Evolutionary conservation across 2,113 vertebrate genomes (phyloP).

Genomic region (Budorcas taxicolor): DNA sequence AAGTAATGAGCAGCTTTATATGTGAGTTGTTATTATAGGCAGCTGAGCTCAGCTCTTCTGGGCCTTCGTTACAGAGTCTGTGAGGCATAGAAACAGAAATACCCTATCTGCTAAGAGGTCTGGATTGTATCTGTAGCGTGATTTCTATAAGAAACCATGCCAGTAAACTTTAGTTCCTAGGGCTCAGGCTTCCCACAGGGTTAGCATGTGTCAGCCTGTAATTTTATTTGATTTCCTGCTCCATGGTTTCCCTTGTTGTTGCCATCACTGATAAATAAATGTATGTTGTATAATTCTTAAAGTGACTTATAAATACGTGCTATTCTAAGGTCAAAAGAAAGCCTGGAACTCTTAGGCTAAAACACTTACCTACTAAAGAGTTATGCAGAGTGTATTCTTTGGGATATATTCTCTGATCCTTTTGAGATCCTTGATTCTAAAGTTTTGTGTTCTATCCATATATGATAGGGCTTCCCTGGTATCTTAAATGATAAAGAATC

Average conservation of each 20-base stretch:
- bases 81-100: constrained; percentile 29
- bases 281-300: not conserved
- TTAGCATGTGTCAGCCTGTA: constrained; percentile 2
- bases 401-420: not conserved
- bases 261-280: not conserved
- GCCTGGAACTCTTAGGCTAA: not conserved
- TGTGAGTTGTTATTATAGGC: constrained; percentile 32
- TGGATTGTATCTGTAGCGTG: constrained; percentile 12
- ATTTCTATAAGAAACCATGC: constrained; percentile 8
- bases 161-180: not conserved
- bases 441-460: not conserved
- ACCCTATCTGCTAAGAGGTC: not conserved
- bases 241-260: not conserved
- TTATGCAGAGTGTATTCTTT: not conserved
- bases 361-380: not conserved
- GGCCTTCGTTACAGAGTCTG: not conserved
- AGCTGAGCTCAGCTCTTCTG: constrained; percentile 35
- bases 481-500: not conserved
- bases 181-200: not conserved
- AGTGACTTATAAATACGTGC: not conserved
- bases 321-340: constrained; percentile 6
- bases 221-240: constrained; percentile 32
- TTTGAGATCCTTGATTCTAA: not conserved
- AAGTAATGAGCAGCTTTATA: constrained; percentile 44
- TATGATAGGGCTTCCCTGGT: not conserved